Percentiles rank a stretch among this genome's conserved stretches.
Evolutionary conservation across 2,888 invertebrate genomes (phyloP).

Genomic region (Saturnia japonica): DNA sequence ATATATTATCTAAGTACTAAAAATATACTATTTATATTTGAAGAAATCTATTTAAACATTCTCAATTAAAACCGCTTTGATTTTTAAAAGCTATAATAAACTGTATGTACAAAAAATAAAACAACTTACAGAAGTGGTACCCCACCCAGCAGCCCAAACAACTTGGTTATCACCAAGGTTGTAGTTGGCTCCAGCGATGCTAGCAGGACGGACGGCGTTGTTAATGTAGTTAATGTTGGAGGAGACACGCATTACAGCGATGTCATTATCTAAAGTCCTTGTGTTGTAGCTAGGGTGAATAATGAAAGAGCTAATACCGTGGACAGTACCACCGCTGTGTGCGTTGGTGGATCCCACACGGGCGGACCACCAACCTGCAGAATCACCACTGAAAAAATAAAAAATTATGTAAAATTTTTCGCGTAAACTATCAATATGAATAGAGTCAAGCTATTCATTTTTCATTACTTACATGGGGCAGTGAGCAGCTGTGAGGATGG

Average conservation of each 20-base stretch:
- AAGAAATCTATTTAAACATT: too few relatives aligned
- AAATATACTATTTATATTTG: too few relatives aligned
- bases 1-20: too few relatives aligned
- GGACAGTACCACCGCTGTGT: constrained; percentile 39
- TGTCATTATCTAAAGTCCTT: constrained; percentile 36
- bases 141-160: constrained; percentile 58
- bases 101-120: not conserved
- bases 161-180: constrained; percentile 41
- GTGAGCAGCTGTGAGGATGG: constrained; percentile 38
- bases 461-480: constrained; percentile 32
- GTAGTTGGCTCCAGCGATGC: constrained; percentile 46
- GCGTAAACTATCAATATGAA: not conserved
- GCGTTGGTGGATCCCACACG: constrained; percentile 42
- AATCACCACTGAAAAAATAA: constrained; percentile 31
- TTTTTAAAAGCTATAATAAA: not conserved
- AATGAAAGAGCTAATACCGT: constrained; percentile 28
- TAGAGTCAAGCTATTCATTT: not conserved
- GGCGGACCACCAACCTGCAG: constrained; percentile 32
- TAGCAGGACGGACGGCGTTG: constrained; percentile 30
- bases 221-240: constrained; percentile 11
- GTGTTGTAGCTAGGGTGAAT: constrained; percentile 33
- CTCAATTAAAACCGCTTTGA: not conserved
- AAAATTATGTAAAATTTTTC: constrained; percentile 12
- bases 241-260: constrained; percentile 34
- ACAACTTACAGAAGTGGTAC: constrained; percentile 40